Evolutionary conservation across 2,888 invertebrate genomes (phyloP), one percentile per base, ranked within the genome.

Genomic region (Blomia tropicalis): DNA sequence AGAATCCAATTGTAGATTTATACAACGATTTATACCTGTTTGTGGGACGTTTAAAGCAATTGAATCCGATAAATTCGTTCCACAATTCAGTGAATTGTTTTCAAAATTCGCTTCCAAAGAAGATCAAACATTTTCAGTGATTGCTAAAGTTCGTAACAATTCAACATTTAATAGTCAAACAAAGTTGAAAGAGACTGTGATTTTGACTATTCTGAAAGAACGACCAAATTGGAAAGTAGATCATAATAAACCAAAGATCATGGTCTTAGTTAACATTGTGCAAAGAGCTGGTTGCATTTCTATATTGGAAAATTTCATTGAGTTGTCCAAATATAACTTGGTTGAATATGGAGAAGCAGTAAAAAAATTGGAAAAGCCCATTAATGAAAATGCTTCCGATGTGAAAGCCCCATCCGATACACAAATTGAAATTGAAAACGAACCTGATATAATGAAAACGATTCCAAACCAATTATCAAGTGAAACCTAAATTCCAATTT

Each of bases 251-350:
- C 84, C 91, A 11, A 80, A 85, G 64, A 75, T 84, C 41, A 83
- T 86, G 4, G 79, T 93, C 58, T 77, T 89, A 66, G 81, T 91
- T 31, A 91, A 93, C 77, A 77, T 91, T 47, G 80, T 92, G 56
- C 83, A 84, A 70, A 82, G 82, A 27, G 79, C 84, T 69, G 88
- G 87, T 69, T 82, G 88, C 67, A 71, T 93, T 11, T 82, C 85
- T 65, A 81, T 92, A 63, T 80, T 88, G 30, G 83, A 83, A 30
- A 80, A 88, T 73, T 92, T 85, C 74, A 79, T 79, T 70, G 80
- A 79, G 66, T 83, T 81, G 71, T 84, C 83, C 69, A 91, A 89
- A 72, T 92, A 86, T 75, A 92, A 92, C 77, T 76, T 91, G 64
- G 73, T 82, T 65, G 85, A 87, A 73, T 71, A 72, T 59, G 67